Base-by-base conservation (phyloP, 2,888 invertebrate species). In the Watsonalla cultraria region DNA sequence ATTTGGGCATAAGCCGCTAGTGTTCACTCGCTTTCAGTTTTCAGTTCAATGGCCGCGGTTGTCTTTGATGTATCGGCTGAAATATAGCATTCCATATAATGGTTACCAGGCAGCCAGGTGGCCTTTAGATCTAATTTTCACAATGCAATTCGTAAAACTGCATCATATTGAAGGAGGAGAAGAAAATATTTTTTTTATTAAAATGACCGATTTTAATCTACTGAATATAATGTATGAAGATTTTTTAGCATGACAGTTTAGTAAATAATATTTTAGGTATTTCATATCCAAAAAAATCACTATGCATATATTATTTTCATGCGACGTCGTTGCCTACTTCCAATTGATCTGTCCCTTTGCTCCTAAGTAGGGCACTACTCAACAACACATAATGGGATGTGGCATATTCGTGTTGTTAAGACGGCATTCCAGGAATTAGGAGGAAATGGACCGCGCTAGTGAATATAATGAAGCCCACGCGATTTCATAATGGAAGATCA, bases 1-100 rank as follows among this genome's bases (percentile, higher is more conserved):
- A 67, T 67, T 70, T 66, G 62, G 68, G 60, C 65, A 67, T 65
- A 66, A 59, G 62, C 61, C 64, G 64, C 60, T 55, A 58, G 58
- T 53, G 57, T 61, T 57, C 55, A 58, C 61, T 59, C 69, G 74
- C 71, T 66, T 76, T 75, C 76, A 74, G 77, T 78, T 80, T 84
- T 84, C 80, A 82, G 83, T 79, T 80, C 81, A 84, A 72, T 77
- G 78, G 68, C 67, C 76, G 71, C 66, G 62, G 69, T 71, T 61
- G 70, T 72, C 84, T 87, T 88, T 87, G 87, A 88, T 82, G 82
- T 83, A 69, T 65, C 72, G 73, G 72, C 63, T 84, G 79, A 82
- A 81, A 81, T 80, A 82, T 77, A 77, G 78, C 77, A 42, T 5
- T 42, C 73, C 73, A 67, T 71, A 68, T 76, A 74, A 72, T 68